Conservation (phyloP, 2,888 invertebrate species). For the Plagodis pulveraria region DNA sequence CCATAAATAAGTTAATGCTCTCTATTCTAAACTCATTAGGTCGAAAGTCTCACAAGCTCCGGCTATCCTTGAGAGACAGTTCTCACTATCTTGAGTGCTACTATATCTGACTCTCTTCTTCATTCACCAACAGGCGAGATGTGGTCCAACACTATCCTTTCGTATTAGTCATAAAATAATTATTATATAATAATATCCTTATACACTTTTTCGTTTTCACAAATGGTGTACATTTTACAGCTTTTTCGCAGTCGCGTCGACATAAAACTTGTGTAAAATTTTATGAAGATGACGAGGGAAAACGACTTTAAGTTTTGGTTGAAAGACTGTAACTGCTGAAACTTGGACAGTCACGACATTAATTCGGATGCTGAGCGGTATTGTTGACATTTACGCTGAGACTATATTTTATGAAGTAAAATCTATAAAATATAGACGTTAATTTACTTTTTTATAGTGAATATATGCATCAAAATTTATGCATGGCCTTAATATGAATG, state of each 20-base stretch:
- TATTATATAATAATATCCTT: too few relatives aligned
- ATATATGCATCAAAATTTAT: too few relatives aligned
- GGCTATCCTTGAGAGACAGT: too few relatives aligned
- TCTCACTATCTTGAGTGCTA: too few relatives aligned
- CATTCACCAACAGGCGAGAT: too few relatives aligned
- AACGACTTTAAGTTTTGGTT: conserved; percentile 42
- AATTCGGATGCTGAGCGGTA: conserved; percentile 31
- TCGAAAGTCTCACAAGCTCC: too few relatives aligned
- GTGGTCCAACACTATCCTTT: too few relatives aligned
- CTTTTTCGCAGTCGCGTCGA: conserved; percentile 20
- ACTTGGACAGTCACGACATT: conserved; percentile 37
- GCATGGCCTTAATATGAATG: too few relatives aligned
- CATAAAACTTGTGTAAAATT: conserved; percentile 36
- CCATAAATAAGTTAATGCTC: too few relatives aligned
- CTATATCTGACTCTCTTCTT: too few relatives aligned
- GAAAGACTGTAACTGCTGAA: conserved; percentile 38
- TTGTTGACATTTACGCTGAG: conserved; percentile 21
- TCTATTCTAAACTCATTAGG: too few relatives aligned
- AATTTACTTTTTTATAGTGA: background rate
- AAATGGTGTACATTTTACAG: conserved; percentile 31
- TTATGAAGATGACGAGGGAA: conserved; percentile 36
- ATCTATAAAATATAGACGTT: conserved; percentile 4
- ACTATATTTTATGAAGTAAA: conserved; percentile 2
- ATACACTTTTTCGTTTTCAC: background rate
- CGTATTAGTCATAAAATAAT: background rate